Percentiles rank a stretch among this genome's conserved stretches.
phyloP scores from a whole-genome alignment of 2,888 invertebrate genomes.

The Platypus cylindrus region DNA sequence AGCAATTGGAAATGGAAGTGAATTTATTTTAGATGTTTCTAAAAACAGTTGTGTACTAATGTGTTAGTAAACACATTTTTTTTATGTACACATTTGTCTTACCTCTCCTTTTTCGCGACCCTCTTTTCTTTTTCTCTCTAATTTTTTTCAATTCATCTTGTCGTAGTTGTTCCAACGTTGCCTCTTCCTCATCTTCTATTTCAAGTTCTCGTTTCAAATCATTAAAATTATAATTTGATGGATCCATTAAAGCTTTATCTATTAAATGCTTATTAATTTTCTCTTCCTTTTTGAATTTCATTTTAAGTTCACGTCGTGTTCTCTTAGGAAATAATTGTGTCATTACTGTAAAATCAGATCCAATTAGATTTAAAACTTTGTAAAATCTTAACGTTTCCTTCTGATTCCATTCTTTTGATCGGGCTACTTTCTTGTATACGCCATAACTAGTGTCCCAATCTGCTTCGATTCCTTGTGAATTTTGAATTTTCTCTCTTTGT shows the following conservation, averaged over 20 bases:
- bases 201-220: constrained; percentile 46
- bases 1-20: too few species aligned
- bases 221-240: constrained; percentile 54
- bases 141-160: constrained; percentile 16
- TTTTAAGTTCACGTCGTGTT: constrained; percentile 68
- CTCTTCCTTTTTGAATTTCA: constrained; percentile 91
- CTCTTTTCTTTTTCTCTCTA: constrained; percentile 5
- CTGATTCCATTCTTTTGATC: constrained; percentile 61
- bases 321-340: constrained; percentile 64
- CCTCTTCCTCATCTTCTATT: constrained; percentile 18
- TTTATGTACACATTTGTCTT: too few species aligned
- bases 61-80: too few species aligned
- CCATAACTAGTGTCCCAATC: constrained; percentile 43
- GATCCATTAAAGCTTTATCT: constrained; percentile 60
- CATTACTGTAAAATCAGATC: constrained; percentile 90
- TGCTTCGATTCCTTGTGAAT: constrained; percentile 51
- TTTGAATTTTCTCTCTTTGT: constrained; percentile 49
- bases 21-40: too few species aligned
- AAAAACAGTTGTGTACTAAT: too few species aligned
- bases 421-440: constrained; percentile 51
- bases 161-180: constrained; percentile 25
- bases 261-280: constrained; percentile 56
- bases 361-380: constrained; percentile 74
- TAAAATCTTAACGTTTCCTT: constrained; percentile 85
- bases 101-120: neutral